Base-by-base conservation (phyloP, 1,140 invertebrate genomes). In the Bilobella aurantiaca region DNA sequence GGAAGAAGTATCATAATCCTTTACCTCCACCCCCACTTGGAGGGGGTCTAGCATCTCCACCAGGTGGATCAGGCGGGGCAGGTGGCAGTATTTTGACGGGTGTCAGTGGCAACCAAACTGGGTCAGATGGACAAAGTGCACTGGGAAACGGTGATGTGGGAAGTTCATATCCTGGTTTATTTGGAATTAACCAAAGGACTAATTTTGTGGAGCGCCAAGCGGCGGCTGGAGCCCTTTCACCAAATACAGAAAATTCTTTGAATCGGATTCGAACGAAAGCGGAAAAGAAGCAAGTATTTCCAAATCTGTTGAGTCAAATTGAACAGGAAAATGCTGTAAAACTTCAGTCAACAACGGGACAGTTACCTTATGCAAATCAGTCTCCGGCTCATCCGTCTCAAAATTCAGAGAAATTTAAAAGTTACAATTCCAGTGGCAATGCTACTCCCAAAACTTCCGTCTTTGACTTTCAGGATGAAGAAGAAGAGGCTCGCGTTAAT, bases 241-340 rank as follows among this genome's bases (percentile, higher is more conserved):
- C 60, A 14, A 62, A 47, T 47, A 34, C 32, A 23, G 60, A 21
- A 34, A 27, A 14, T 14, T 62, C 64, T 1, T 47, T 66, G 3
- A 65, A 72, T 57, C 28, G 71, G 30, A 73, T 73, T 37, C 46
- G 68, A 58, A 73, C 71, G 16, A 73, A 73, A 57, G 71, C 71
- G 8, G 71, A 73, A 34, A 73, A 73, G 42, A 73, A 73, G 34
- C 68, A 73, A 58, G 29, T 73, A 23, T 73, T 73, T 58, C 71
- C 71, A 3, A 73, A 73, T 60, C 60, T 73, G 3, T 42, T 73
- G 18, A 68, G 64, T 66, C 71, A 69, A 64, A 70, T 72, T 66
- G 71, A 72, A 57, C 68, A 72, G 32, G 68, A 72, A 42, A 69
- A 72, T 63, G 66, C 70, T 25, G 62, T 57, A 56, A 64, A 68